Evolutionary conservation across 2,888 invertebrate species (phyloP), one percentile per base, ranked within the genome.

Genomic region (Dromius quadrimaculatus): DNA sequence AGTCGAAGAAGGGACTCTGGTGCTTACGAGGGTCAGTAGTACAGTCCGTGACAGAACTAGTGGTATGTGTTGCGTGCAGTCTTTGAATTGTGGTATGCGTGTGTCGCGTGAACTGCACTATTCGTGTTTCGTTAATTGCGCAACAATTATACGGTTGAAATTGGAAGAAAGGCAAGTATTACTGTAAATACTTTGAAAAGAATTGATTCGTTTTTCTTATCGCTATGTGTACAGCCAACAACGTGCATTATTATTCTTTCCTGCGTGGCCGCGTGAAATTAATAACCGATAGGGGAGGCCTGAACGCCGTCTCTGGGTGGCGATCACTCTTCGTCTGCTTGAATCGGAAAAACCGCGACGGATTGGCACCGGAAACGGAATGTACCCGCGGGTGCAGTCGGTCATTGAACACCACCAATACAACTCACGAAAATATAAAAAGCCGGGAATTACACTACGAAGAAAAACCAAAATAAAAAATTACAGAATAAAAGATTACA

Each of bases 81-180:
- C n/a, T n/a, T 5, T n/a, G 34, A n/a, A 45, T 13, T 20, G 28
- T 28, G n/a, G n/a, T n/a, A n/a, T n/a, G 23, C 50, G 50, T 50
- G 65, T 47, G 64, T 54, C 65, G 50, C 34, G 38, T 23, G 43
- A 28, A 34, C 59, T 59, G 59, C 66, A 65, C 62, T 38, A 57
- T 68, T 59, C 68, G 68, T 68, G 68, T 59, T 59, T 43, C 43
- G 45, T 68, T 68, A 68, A 68, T 68, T 68, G 59, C 68, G 45
- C 23, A 34, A 36, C 68, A 68, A 68, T 68, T 68, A 68, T 41
- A 68, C 59, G 50, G 15, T 20, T 22, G 13, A 57, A 66, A 66
- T 66, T 66, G 66, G 66, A 66, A 54, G 66, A 66, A 65, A 66
- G 38, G 50, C 47, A 65, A 54, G 38, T 41, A 66, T 66, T 66